Percentiles rank a stretch among this genome's conserved stretches.
Conservation (phyloP, 2,888 invertebrate genomes). For the Glyphotaelius pellucidus region DNA sequence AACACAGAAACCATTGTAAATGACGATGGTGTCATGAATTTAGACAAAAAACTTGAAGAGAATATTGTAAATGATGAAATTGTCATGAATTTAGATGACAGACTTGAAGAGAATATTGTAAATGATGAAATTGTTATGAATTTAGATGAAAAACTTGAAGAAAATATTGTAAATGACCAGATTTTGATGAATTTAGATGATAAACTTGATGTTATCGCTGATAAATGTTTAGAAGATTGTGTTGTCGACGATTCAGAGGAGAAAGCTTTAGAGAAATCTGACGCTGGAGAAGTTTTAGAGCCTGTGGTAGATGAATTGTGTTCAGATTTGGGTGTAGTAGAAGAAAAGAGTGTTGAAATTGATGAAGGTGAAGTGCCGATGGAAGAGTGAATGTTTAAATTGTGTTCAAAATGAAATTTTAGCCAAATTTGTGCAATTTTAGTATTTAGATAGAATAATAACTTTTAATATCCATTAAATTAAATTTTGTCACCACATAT, state of each 20-base stretch:
- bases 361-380: background rate
- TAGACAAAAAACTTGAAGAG: no score
- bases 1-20: background rate
- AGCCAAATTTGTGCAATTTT: background rate
- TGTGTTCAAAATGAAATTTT: conserved; percentile 11
- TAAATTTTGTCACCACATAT: no score
- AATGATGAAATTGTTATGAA: background rate
- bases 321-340: background rate
- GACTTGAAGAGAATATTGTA: background rate
- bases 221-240: conserved; percentile 16
- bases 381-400: conserved; percentile 8
- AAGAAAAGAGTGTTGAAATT: background rate
- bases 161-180: background rate
- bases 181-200: background rate
- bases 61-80: no score
- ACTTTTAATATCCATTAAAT: background rate
- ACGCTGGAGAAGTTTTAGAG: background rate
- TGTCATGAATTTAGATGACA: no score
- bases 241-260: background rate
- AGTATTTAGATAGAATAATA: background rate
- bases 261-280: background rate
- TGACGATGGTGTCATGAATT: no score
- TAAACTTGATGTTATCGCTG: background rate
- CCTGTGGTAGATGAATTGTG: background rate
- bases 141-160: conserved; percentile 4